A percentile compares a stretch with the other conserved stretches of the same genome.
Evolutionary conservation across 2,888 invertebrate genomes (phyloP).

Genomic region (Aphodius granarius): DNA sequence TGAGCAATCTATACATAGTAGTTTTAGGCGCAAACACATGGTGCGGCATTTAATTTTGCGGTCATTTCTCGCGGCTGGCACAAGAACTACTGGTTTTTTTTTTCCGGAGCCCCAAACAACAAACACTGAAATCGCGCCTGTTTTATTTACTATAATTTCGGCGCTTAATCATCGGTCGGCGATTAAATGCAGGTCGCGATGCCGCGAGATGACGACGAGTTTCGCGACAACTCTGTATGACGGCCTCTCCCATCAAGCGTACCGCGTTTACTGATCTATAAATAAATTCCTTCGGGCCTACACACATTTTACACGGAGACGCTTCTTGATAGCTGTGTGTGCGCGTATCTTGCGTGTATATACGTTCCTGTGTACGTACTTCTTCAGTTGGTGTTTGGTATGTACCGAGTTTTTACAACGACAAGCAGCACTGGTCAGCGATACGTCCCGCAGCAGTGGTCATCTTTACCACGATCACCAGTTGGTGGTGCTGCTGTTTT

Average conservation of each 20-base stretch:
- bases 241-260: slow-evolving; percentile 42
- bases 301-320: slow-evolving; percentile 32
- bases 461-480: too few relatives aligned
- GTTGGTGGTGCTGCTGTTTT: too few relatives aligned
- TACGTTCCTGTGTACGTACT: neutral
- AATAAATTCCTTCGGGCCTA: slow-evolving; percentile 51
- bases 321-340: slow-evolving; percentile 5
- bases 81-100: neutral
- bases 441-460: too few relatives aligned
- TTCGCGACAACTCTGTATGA: slow-evolving; percentile 23
- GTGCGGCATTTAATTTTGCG: slow-evolving; percentile 29
- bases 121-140: too few relatives aligned
- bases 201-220: slow-evolving; percentile 16
- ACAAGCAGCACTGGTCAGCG: too few relatives aligned
- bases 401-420: too few relatives aligned
- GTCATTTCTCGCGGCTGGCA: neutral
- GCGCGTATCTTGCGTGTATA: neutral
- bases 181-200: neutral
- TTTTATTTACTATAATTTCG: too few relatives aligned
- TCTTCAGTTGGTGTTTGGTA: neutral
- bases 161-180: neutral
- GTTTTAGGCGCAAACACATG: slow-evolving; percentile 57
- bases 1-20: slow-evolving; percentile 61
- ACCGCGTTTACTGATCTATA: slow-evolving; percentile 47
- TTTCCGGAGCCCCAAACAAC: too few relatives aligned